These are phyloP conservation scores for Callorhinus ursinus DNA, from an alignment of 2,113 vertebrate species.

Conservation along the genomic window DNA sequence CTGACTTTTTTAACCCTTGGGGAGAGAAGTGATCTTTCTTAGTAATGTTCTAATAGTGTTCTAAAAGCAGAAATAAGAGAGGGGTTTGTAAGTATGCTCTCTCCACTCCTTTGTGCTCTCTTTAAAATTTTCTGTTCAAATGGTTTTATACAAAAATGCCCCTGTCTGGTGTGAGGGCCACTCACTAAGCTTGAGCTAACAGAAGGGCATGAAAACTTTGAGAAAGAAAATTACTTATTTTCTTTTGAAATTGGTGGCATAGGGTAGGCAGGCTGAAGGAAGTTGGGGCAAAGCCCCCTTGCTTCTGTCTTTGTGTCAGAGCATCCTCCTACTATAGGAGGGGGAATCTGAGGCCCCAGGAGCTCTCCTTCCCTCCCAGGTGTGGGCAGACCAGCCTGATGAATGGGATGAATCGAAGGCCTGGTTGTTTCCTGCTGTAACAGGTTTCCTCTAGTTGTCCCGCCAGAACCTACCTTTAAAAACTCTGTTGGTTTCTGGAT, in stretches of 20 bases:
- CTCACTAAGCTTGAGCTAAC: not conserved
- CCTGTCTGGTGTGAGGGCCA: not conserved
- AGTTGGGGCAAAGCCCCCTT: fast-evolving
- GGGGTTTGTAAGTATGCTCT: too few species aligned
- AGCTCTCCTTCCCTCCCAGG: not conserved
- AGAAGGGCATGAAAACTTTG: not conserved
- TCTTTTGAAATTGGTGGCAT: not conserved
- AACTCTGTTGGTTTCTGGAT: not conserved
- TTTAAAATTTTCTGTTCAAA: not conserved
- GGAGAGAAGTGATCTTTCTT: not conserved
- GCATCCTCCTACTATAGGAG: too few species aligned
- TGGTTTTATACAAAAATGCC: not conserved
- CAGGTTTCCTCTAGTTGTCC: not conserved
- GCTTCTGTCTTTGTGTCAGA: not conserved
- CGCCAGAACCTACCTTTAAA: not conserved
- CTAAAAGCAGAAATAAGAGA: not conserved
- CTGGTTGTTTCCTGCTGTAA: not conserved
- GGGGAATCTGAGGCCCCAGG: not conserved
- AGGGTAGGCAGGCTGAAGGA: not conserved
- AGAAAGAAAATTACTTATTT: not conserved
- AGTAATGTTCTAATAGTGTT: not conserved
- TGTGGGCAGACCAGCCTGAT: too few species aligned
- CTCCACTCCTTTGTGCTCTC: too few species aligned
- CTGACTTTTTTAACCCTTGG: not conserved
- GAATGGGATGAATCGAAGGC: too few species aligned